These are phyloP conservation scores for Oncorhynchus masou DNA, from an alignment of 2,113 vertebrate species.

Conservation along the genomic window DNA sequence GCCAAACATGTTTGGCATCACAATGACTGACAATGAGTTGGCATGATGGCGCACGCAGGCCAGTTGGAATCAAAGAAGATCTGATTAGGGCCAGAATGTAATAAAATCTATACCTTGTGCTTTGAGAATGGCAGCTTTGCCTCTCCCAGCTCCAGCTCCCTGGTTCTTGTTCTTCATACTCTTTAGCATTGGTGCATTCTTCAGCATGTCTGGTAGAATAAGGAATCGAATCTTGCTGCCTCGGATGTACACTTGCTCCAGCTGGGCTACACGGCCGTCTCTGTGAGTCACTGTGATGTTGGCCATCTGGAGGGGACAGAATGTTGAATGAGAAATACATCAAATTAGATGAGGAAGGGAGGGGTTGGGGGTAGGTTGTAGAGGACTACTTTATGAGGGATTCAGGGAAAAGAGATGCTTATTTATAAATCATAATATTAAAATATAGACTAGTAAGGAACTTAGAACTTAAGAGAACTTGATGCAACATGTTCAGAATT, in stretches of 20 bases:
- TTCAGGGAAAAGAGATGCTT: neutral
- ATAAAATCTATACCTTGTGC: conserved; percentile 82
- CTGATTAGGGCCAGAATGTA: neutral
- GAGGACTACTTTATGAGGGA: neutral
- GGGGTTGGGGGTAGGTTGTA: no score
- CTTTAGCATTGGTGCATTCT: conserved; percentile 98
- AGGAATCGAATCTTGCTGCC: conserved; percentile 98
- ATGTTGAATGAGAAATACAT: neutral
- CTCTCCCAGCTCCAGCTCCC: conserved; percentile 91
- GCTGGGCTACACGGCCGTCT: conserved; percentile 92
- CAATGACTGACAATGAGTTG: neutral
- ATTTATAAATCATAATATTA: neutral
- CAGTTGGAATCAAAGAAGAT: neutral
- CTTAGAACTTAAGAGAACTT: no score
- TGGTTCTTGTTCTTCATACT: conserved; percentile 99
- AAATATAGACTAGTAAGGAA: neutral
- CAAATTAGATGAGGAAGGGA: no score
- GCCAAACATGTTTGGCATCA: neutral
- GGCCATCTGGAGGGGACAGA: conserved; percentile 83
- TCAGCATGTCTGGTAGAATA: conserved; percentile 96
- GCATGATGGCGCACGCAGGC: no score
- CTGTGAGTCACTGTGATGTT: conserved; percentile 97
- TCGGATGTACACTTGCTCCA: conserved; percentile 97
- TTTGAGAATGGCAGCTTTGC: conserved; percentile 98
- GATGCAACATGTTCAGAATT: no score